Conservation (phyloP, 2,797 vertebrate species). For the Ceryle rudis region DNA sequence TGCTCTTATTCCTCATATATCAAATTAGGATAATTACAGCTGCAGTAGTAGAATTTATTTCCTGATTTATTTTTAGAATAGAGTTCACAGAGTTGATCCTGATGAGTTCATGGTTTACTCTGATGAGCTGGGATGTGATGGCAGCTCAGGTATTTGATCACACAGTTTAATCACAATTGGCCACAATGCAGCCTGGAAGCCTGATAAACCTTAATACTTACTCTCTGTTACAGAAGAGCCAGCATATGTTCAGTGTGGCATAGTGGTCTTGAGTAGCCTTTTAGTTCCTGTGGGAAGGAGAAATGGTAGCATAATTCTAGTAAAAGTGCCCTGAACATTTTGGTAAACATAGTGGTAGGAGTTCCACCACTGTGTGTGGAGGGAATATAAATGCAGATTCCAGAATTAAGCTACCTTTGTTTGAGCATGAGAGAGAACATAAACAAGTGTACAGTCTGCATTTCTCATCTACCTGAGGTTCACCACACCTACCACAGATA, state of each 20-base stretch:
- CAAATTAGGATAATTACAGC: background rate
- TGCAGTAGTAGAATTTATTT: background rate
- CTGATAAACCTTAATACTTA: background rate
- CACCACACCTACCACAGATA: background rate
- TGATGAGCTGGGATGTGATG: background rate
- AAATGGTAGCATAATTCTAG: background rate
- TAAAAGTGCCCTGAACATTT: background rate
- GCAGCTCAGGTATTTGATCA: background rate
- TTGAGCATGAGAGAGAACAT: background rate
- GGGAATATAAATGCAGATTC: background rate
- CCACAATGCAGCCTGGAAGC: background rate
- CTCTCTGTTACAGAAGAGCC: background rate
- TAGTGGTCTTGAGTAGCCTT: background rate
- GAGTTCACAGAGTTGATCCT: background rate
- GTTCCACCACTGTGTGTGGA: background rate
- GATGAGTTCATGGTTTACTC: background rate
- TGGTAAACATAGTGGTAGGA: background rate
- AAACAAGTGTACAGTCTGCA: background rate
- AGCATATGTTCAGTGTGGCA: background rate
- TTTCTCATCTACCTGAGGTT: background rate
- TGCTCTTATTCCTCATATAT: background rate
- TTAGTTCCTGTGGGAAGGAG: background rate
- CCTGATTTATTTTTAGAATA: background rate
- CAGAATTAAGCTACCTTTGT: background rate
- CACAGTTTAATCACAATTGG: background rate